Percentiles rank a stretch among this genome's conserved stretches.
Conservation (phyloP, 2,888 invertebrate species). For the Diarsia brunnea region DNA sequence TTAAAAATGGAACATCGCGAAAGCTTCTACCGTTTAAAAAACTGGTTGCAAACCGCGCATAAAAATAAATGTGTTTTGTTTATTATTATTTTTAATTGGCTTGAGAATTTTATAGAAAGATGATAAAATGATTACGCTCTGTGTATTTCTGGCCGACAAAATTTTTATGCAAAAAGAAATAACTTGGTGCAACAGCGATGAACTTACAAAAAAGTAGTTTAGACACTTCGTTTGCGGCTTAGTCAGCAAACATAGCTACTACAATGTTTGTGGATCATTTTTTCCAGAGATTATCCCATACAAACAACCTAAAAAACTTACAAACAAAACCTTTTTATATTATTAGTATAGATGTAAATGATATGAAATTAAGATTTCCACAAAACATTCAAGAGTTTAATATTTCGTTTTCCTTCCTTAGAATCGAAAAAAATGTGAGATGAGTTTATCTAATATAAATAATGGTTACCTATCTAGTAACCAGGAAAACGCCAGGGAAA, state of each 20-base stretch:
- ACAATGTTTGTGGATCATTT: no score
- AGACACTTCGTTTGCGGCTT: no score
- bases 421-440: neutral
- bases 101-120: neutral
- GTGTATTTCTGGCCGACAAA: neutral
- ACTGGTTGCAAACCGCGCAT: conserved; percentile 16
- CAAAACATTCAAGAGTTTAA: no score
- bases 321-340: no score
- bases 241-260: no score
- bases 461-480: no score
- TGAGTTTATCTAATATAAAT: neutral
- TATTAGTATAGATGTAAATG: no score
- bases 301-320: no score
- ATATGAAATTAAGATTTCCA: neutral
- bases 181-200: neutral
- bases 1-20: conserved; percentile 29
- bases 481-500: conserved; percentile 18
- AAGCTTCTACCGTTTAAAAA: conserved; percentile 20
- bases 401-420: conserved; percentile 15
- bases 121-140: neutral
- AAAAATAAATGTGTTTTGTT: conserved; percentile 10
- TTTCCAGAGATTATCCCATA: no score
- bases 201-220: no score
- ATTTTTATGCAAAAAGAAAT: neutral
- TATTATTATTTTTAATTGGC: neutral